Base-by-base conservation (phyloP, 2,113 vertebrate genomes). In the Brachyhypopomus gauderio region DNA sequence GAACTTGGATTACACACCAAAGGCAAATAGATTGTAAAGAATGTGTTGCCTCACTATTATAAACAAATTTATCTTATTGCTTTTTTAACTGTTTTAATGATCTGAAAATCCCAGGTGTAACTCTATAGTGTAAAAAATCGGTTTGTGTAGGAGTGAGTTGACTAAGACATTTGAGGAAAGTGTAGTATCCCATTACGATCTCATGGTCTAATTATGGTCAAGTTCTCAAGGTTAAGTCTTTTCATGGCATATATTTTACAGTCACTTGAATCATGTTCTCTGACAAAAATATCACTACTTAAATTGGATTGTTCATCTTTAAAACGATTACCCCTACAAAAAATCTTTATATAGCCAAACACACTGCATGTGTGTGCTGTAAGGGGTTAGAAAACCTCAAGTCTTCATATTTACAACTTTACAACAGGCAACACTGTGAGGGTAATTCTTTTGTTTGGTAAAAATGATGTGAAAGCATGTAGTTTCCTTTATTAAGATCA, bases 91-190 rank as follows among this genome's bases (percentile, higher is more conserved):
- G 11, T 72, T 75, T 69, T 70, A 41, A 83, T 81, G 48, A 76
- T 30, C 75, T 76, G 58, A 48, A 81, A 81, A 45, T 69, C 34
- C 71, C 75, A 38, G 25, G 56, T 69, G 38, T 34, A 81, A 81
- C 59, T 64, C 79, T 55, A 60, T 69, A 59, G 27, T 12, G 58
- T 27, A 52, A 70, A 64, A 60, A 82, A 81, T 58, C 72, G 38
- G 27, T 19, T 25, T 75, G 36, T 79, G 34, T 75, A 56, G 72
- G 27, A 70, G 45, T 59, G 72, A 64, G 8, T 62, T 55, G 5
- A 83, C 16, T 48, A 22, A 23, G 55, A 55, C n/a, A 70, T 83
- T 25, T 63, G 16, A 23, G 66, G 27, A 75, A 41, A 14, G 12
- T 38, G 19, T 25, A 78, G 25, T 19, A 80, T 80, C 52, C 25